Evolutionary conservation across 2,113 vertebrate species (phyloP), one percentile per base, ranked within the genome.

Genomic region (Gymnobelideus leadbeateri): DNA sequence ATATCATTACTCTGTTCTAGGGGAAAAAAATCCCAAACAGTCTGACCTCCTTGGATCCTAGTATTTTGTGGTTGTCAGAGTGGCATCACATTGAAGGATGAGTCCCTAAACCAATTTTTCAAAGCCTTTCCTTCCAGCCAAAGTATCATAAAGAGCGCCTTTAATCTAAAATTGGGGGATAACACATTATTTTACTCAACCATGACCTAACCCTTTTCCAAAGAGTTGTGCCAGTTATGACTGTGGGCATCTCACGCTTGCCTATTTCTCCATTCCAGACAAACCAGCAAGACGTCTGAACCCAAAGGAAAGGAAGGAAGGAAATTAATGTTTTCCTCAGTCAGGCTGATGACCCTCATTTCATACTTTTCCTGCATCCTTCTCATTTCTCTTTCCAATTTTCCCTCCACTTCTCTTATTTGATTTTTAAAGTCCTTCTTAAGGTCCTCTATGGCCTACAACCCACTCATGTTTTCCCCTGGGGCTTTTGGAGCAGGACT

Each of bases 61-160:
- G 25, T 24, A 23, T 89, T 51, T 28, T 49, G 16, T n/a, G 47
- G 16, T 93, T 89, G 47, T 52, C 50, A 3, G n/a, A 57, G 95
- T 90, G 51, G 51, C 57, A 91, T 61, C 89, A 89, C 89, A 94
- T 52, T 91, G 53, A 84, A 84, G 68, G 68, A 84, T 84, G 68
- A 84, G 46, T 57, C 46, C 89, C 49, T 92, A 92, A 93, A 57
- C 50, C 89, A 77, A 92, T n/a, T 49, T 95, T 96, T 93, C 53
- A 77, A 95, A 91, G 47, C 5, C 49, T 92, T 89, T 84, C 90
- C 2, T 84, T 43, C 7, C 43, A 84, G 68, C 7, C 68, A 43
- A 84, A 84, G 19, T 23, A 84, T 84, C 16, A 43, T 84, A 84
- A 77, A 84, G 6, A 84, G n/a, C 19, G n/a, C 68, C 68, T 84